These are phyloP conservation scores for Azemiops feae DNA, from an alignment of 2,113 vertebrate genomes.

Conservation along the genomic window DNA sequence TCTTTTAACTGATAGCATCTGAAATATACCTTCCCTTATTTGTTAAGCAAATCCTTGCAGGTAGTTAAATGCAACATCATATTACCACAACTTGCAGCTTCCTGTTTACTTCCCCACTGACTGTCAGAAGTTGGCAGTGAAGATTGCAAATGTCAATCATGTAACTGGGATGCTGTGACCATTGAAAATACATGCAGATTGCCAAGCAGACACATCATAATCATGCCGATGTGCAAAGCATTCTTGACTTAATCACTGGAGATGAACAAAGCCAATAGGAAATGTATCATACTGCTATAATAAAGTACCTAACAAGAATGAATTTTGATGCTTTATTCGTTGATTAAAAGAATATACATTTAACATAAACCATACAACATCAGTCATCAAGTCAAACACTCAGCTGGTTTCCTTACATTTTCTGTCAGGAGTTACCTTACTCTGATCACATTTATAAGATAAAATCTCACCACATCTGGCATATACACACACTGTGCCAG, in stretches of 20 bases:
- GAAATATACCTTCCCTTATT: background rate
- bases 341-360: slow-evolving; percentile 99
- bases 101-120: background rate
- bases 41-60: background rate
- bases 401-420: slow-evolving; percentile 87
- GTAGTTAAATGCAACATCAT: background rate
- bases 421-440: slow-evolving; percentile 82
- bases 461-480: slow-evolving; percentile 89
- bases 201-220: background rate
- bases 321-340: slow-evolving; percentile 96
- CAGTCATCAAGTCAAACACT: slow-evolving; percentile 90
- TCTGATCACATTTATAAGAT: slow-evolving; percentile 85
- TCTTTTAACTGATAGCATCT: background rate
- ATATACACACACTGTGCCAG: slow-evolving; percentile 84
- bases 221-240: slow-evolving; percentile 17
- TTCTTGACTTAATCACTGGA: slow-evolving; percentile 51
- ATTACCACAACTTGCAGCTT: background rate
- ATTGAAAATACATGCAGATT: background rate
- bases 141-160: background rate
- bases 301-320: slow-evolving; percentile 71
- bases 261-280: slow-evolving; percentile 57
- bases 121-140: background rate
- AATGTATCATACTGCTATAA: slow-evolving; percentile 67
- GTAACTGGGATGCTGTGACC: background rate
- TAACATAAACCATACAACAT: slow-evolving; percentile 95